Conservation (phyloP, 2,888 invertebrate species). For the Thelaira solivaga region DNA sequence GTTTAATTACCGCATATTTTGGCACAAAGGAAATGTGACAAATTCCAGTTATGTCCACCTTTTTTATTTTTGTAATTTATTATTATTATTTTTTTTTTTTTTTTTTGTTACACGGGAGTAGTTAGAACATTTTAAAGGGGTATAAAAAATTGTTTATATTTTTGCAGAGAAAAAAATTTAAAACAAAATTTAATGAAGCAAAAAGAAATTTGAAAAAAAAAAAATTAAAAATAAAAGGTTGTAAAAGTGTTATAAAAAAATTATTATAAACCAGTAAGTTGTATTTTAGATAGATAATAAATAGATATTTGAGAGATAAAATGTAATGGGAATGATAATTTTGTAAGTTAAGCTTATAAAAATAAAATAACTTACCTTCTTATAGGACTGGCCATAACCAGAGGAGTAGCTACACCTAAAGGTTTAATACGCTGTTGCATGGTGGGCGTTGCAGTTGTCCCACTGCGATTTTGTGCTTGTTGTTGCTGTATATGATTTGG, state of each 20-base stretch:
- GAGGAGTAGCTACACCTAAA: constrained; percentile 91
- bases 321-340: constrained; percentile 17
- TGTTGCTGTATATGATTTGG: constrained; percentile 76
- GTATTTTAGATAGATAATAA: background rate
- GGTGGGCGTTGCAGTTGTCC: constrained; percentile 83
- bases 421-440: constrained; percentile 95
- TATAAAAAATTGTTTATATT: too few species aligned
- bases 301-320: background rate
- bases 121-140: too few species aligned
- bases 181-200: constrained; percentile 12
- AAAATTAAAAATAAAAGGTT: constrained; percentile 39
- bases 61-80: too few species aligned
- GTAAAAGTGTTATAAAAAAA: constrained; percentile 45
- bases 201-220: constrained; percentile 47
- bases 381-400: constrained; percentile 91
- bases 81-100: too few species aligned
- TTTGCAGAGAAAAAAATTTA: constrained; percentile 9
- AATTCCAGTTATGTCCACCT: constrained; percentile 67
- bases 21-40: constrained; percentile 61
- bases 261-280: too few species aligned
- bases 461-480: constrained; percentile 78
- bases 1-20: constrained; percentile 65
- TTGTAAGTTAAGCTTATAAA: background rate
- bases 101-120: constrained; percentile 26
- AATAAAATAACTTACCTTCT: constrained; percentile 84